Conservation (phyloP, 2,888 invertebrate genomes). For the Calliphora vomitoria region DNA sequence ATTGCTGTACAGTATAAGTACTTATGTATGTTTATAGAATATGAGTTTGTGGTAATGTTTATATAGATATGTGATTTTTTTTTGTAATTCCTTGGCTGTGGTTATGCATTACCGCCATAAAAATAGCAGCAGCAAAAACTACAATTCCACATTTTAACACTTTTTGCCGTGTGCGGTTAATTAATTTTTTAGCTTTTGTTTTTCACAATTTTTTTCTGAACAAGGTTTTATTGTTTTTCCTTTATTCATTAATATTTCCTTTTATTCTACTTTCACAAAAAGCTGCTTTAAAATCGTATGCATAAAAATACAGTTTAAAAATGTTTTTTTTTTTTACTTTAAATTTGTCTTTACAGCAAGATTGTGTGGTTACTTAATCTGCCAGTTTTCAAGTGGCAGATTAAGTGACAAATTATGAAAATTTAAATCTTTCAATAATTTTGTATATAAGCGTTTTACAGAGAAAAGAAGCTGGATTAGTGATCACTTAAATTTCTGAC, state of each 20-base stretch:
- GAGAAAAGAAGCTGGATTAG: no score
- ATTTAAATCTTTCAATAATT: no score
- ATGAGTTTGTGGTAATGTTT: neutral
- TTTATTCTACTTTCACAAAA: neutral
- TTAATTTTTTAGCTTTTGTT: slow-evolving; percentile 63
- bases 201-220: slow-evolving; percentile 12
- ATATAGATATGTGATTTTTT: slow-evolving; percentile 35
- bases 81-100: slow-evolving; percentile 35
- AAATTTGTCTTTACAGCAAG: slow-evolving; percentile 16
- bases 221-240: neutral
- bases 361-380: no score
- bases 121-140: slow-evolving; percentile 5
- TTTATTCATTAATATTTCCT: slow-evolving; percentile 8
- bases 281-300: slow-evolving; percentile 5
- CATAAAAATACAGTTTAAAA: neutral
- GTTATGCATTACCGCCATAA: slow-evolving; percentile 41
- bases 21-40: slow-evolving; percentile 30
- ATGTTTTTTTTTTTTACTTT: neutral
- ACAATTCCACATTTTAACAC: slow-evolving; percentile 62
- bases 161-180: slow-evolving; percentile 67
- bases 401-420: neutral
- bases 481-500: no score
- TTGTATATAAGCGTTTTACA: no score
- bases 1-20: neutral
- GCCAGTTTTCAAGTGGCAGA: slow-evolving; percentile 12